Evolutionary conservation across 1,140 invertebrate species (phyloP).

Genomic region (Apis laboriosa): DNA sequence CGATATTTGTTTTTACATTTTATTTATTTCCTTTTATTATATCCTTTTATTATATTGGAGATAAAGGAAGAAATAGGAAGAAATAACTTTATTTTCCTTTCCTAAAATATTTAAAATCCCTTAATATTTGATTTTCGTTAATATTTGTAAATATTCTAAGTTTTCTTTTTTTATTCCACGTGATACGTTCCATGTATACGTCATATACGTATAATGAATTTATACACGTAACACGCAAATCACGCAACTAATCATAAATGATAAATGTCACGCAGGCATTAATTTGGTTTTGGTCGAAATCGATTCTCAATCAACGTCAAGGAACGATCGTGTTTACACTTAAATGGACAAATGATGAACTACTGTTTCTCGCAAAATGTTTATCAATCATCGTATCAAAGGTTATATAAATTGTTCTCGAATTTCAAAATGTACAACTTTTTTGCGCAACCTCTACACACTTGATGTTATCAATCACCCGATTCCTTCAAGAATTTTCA

Average conservation of each 20-base stretch:
- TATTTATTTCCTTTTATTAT: too few species aligned
- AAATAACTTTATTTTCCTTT: too few species aligned
- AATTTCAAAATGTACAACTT: not conserved
- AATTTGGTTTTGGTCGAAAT: not conserved
- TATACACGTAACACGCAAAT: not conserved
- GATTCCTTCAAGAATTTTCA: not conserved
- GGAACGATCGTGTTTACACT: not conserved
- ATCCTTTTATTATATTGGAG: too few species aligned
- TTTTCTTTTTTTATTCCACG: too few species aligned
- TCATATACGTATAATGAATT: not conserved
- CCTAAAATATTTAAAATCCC: too few species aligned
- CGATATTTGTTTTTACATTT: too few species aligned
- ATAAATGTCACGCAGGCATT: not conserved
- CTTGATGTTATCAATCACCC: too few species aligned
- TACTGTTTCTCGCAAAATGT: not conserved
- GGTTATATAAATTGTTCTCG: constrained; percentile 1
- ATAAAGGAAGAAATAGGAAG: too few species aligned
- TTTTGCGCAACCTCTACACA: not conserved
- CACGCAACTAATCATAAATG: not conserved
- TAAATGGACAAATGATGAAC: not conserved
- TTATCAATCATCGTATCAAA: constrained; percentile 9
- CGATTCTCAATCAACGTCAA: constrained; percentile 7
- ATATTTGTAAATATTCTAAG: too few species aligned
- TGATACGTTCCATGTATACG: too few species aligned
- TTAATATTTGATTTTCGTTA: too few species aligned